Evolutionary conservation across 2,888 invertebrate genomes (phyloP), one percentile per base, ranked within the genome.

Genomic region (Agonopterix subpropinquella): DNA sequence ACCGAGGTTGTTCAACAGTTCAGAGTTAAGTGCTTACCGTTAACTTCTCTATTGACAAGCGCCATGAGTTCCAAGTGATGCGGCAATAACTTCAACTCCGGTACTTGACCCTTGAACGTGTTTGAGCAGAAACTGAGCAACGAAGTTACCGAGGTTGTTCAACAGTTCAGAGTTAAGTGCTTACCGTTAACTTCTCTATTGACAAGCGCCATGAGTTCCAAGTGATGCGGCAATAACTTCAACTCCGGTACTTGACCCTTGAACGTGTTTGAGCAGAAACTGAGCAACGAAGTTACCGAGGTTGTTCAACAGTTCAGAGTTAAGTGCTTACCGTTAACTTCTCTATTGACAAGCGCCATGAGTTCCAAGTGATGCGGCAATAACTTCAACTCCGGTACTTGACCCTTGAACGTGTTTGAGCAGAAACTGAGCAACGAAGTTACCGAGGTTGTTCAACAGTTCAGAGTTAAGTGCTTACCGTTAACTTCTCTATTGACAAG

Each of bases 81-180:
- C 0, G 90, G 89, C 0, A 93, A 93, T 52, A 92, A 91, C 1
- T 90, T 80, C 66, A 96, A 93, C 52, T 91, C 91, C 2, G 98
- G 92, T 2, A 98, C 88, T 0, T 70, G 77, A 0, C 93, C 92
- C 11, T n/a, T n/a, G n/a, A n/a, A n/a, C n/a, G n/a, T n/a, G n/a
- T n/a, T 93, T 93, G 75, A 95, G 97, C 95, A 92, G 83, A 99
- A 99, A 57, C 94, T 93, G 45, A 99, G 84, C 5, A 97, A 96
- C 52, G 87, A 99, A 99, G 83, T 99, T 99, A 43, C 99, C 99
- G 41, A 99, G 84, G 81, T 99, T 99, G 79, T 98, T 99, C 70
- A 77, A 0, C 93, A 15, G 15, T 2, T 15, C 15, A 15, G 15
- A 15, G 15, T 15, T n/a, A 9, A 37, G 37, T 3, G 58, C 70